Conservation (phyloP, 2,113 vertebrate genomes). For the Labeo rohita region DNA sequence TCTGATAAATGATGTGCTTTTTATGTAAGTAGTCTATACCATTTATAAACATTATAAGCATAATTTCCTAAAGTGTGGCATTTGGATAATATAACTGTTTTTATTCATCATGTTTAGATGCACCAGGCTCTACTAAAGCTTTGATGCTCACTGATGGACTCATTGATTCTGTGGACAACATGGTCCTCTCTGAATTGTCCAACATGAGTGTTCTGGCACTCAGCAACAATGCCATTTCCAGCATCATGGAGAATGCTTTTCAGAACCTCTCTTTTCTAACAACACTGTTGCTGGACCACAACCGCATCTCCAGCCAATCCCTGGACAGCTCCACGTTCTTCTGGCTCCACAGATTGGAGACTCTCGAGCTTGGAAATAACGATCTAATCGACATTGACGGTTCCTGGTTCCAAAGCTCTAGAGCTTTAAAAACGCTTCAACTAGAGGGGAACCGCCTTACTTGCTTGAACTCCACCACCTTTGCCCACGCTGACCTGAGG, state of each 20-base stretch:
- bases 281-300: conserved; percentile 78
- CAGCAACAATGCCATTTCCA: conserved; percentile 75
- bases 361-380: conserved; percentile 76
- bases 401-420: conserved; percentile 73
- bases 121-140: conserved; percentile 71
- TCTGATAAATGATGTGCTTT: background rate
- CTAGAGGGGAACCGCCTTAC: conserved; percentile 79
- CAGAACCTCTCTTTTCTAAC: conserved; percentile 69
- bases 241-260: conserved; percentile 70
- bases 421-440: conserved; percentile 71
- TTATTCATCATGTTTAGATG: conserved; percentile 61
- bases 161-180: conserved; percentile 68
- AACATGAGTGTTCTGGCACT: conserved; percentile 78
- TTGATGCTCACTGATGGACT: conserved; percentile 77
- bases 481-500: conserved; percentile 66
- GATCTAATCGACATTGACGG: conserved; percentile 60
- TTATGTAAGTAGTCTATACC: background rate
- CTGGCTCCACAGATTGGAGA: conserved; percentile 69
- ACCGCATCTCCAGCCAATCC: conserved; percentile 73
- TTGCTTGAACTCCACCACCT: conserved; percentile 71
- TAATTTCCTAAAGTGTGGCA: background rate
- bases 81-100: background rate
- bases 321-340: conserved; percentile 72
- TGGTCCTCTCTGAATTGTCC: conserved; percentile 71
- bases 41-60: background rate